phyloP scores from a whole-genome alignment of 2,797 vertebrate species.

The Scomberomorus guttatus region DNA sequence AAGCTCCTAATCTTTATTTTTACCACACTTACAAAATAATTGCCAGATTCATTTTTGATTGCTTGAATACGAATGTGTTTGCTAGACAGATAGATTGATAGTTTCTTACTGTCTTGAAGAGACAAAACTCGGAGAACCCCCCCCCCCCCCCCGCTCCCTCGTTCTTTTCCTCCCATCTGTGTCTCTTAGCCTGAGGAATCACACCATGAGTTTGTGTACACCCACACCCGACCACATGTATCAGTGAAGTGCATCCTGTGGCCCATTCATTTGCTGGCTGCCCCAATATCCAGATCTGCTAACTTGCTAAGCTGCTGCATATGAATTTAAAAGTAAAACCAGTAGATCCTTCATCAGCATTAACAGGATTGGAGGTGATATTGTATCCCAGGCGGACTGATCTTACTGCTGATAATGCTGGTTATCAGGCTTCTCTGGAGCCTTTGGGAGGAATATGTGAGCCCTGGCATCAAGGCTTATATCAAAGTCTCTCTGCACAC shows the following conservation, averaged over 20 bases:
- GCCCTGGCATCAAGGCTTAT: constrained; percentile 48
- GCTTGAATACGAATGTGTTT: not conserved
- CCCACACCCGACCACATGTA: not conserved
- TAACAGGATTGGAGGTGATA: constrained; percentile 62
- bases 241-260: constrained; percentile 5
- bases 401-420: constrained; percentile 65
- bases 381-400: constrained; percentile 51
- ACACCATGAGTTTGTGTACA: not conserved
- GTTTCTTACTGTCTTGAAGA: not conserved
- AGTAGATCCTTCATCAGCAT: constrained; percentile 55
- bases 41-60: not conserved
- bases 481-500: constrained; percentile 62
- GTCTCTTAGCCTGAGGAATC: constrained; percentile 14
- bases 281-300: constrained; percentile 14
- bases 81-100: not conserved
- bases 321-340: constrained; percentile 55
- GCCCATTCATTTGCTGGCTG: constrained; percentile 25
- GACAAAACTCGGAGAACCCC: not conserved
- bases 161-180: not conserved
- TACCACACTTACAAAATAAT: not conserved
- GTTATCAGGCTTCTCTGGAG: constrained; percentile 61
- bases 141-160: not conserved
- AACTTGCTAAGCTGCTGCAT: constrained; percentile 39
- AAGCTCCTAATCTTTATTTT: not conserved
- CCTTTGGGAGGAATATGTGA: constrained; percentile 48